Evolutionary conservation across 2,797 vertebrate species (phyloP).

Genomic region (Pithecia hirsuta): DNA sequence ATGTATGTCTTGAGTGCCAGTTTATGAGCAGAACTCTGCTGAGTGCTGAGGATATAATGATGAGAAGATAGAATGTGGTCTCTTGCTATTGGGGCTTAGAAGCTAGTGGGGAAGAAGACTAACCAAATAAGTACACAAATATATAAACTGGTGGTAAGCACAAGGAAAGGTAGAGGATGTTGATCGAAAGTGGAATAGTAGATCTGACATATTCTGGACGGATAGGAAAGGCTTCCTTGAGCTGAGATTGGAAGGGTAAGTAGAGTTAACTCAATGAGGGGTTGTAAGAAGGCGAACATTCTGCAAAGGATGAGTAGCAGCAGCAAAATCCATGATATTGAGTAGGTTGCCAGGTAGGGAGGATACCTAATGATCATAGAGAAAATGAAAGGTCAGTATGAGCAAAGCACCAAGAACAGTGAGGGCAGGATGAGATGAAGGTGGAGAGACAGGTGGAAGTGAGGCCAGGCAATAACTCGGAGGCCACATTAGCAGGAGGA

Average conservation of each 20-base stretch:
- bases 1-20: background rate
- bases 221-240: background rate
- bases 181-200: background rate
- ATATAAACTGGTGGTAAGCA: background rate
- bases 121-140: background rate
- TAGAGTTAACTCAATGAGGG: background rate
- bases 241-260: background rate
- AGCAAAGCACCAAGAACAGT: background rate
- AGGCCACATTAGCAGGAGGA: background rate
- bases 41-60: background rate
- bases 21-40: background rate
- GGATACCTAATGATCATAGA: fast-evolving
- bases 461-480: background rate
- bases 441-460: background rate
- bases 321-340: background rate
- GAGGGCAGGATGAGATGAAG: background rate
- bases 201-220: background rate
- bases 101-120: background rate
- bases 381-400: background rate
- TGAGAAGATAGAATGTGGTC: background rate
- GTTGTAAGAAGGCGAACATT: background rate
- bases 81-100: background rate
- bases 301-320: background rate
- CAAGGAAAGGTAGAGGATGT: background rate
- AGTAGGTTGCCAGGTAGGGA: background rate